Base-by-base conservation (phyloP, 2,113 vertebrate species). In the Rhineura floridana region DNA sequence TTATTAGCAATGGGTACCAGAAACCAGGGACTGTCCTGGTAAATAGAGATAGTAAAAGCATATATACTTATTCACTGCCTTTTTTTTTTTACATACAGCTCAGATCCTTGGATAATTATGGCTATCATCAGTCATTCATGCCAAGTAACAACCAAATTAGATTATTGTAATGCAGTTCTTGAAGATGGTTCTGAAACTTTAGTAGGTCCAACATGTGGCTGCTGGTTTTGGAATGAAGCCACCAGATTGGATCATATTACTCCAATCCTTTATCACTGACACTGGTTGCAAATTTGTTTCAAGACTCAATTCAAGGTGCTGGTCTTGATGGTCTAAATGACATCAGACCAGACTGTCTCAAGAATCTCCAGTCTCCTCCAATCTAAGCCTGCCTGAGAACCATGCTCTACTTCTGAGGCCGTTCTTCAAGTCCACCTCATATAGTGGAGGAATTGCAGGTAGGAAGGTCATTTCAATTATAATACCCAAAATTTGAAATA, bases 81-180 rank as follows among this genome's bases (percentile, higher is more conserved):
- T 48, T 78, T 25, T 33, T 78, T 46, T 78, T 78, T 55, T 2
- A 55, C 52, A 55, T 55, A 8, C 10, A 78, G 4, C 48, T 46
- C 33, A 46, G 76, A 78, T 52, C 76, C 76, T 50, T 78, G 48
- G 76, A 44, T 78, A 78, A 48, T 78, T 78, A 78, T 52, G 19
- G n/a, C n/a, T n/a, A 48, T 79, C 48, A 50, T 79, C n/a, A 52
- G 52, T 79, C 77, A 79, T 79, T 79, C 77, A 79, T 55, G 77
- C 3, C 77, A 36, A 79, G 77, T 55, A 48, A 79, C 25, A n/a
- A 28, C 77, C 52, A 52, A 33, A 48, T 50, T 79, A 36, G 55
- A n/a, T 55, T 36, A 79, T 55, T 55, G 48, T 55, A 79, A 79
- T 79, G 50, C 42, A 36, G n/a, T n/a, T n/a, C n/a, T n/a, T n/a